Conservation (phyloP, 2,888 invertebrate species). For the Ecdyonurus torrentis region DNA sequence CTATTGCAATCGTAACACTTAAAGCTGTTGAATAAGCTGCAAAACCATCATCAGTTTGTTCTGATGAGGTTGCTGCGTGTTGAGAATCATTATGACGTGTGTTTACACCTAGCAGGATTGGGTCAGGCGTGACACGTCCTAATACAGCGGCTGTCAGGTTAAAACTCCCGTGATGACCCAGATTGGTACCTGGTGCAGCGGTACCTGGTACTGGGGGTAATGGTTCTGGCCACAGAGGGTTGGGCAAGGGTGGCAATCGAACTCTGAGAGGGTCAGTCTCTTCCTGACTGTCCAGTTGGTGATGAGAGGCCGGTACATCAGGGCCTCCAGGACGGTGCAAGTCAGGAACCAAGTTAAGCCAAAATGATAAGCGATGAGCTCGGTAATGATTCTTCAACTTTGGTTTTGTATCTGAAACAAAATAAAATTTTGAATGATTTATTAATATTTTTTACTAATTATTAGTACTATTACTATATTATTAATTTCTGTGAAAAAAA, state of each 20-base stretch:
- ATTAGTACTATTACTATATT: no score
- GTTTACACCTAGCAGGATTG: constrained; percentile 11
- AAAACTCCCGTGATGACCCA: constrained; percentile 20
- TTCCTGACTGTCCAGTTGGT: constrained; percentile 46
- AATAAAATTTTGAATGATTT: no score
- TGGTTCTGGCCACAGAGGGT: constrained; percentile 19
- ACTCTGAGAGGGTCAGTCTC: constrained; percentile 34
- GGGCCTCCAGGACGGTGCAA: constrained; percentile 74
- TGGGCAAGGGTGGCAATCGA: constrained; percentile 15
- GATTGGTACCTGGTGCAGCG: constrained; percentile 21
- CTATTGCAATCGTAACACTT: constrained; percentile 87
- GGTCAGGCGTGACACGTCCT: constrained; percentile 24
- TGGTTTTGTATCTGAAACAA: constrained; percentile 72
- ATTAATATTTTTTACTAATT: no score
- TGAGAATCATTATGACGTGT: constrained; percentile 24
- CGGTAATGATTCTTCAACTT: constrained; percentile 86
- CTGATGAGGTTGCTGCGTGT: constrained; percentile 12
- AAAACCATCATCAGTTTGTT: constrained; percentile 52
- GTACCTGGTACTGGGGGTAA: constrained; percentile 29
- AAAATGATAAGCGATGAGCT: constrained; percentile 83
- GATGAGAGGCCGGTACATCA: constrained; percentile 70
- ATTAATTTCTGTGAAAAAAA: no score
- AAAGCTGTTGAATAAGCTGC: constrained; percentile 81
- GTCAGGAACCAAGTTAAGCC: constrained; percentile 89
- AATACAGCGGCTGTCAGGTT: constrained; percentile 8